These are phyloP conservation scores for Nycticryphes semicollaris DNA, from an alignment of 2,113 vertebrate genomes.

Conservation along the genomic window DNA sequence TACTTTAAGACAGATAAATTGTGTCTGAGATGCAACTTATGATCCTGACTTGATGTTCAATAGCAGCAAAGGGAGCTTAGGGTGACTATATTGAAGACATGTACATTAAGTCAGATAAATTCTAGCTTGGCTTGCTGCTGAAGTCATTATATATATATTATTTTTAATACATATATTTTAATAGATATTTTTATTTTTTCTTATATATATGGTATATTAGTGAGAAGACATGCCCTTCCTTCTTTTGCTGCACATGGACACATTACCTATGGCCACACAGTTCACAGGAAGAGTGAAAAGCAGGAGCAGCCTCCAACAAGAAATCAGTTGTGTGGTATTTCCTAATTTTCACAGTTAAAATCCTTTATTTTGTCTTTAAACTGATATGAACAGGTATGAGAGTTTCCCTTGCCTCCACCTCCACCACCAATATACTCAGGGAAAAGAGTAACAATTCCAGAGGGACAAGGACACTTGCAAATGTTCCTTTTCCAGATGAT, in stretches of 20 bases:
- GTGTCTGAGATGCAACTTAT: not conserved
- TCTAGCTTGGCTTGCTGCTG: not conserved
- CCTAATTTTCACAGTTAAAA: not conserved
- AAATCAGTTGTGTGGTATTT: not conserved
- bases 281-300: not conserved
- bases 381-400: not conserved
- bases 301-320: not conserved
- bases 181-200: not conserved
- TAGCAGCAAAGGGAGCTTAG: not conserved
- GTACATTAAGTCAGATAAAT: not conserved
- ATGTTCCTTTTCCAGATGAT: not conserved
- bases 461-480: not conserved
- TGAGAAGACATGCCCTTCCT: not conserved
- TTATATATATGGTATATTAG: not conserved
- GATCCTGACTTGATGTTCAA: not conserved
- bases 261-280: not conserved
- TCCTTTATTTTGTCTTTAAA: not conserved
- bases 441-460: not conserved
- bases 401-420: not conserved
- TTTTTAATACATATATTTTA: not conserved
- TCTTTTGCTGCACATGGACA: not conserved
- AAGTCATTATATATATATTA: not conserved
- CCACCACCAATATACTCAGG: not conserved
- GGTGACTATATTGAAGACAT: not conserved
- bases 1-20: not conserved